Evolutionary conservation across 2,113 vertebrate genomes (phyloP), one percentile per base, ranked within the genome.

Genomic region (Capreolus pygargus): DNA sequence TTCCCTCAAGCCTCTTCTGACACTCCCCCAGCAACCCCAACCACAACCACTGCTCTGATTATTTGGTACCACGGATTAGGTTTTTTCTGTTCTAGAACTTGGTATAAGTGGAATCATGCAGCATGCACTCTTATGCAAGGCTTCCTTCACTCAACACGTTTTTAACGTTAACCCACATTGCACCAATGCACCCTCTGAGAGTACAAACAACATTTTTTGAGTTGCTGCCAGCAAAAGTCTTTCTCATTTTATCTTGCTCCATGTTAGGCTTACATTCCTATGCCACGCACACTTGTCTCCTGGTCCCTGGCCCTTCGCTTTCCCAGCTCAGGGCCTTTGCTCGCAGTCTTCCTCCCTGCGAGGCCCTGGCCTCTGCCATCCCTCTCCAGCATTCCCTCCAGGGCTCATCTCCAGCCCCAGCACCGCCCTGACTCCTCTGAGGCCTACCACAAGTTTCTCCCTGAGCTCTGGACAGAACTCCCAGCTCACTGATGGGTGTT

Each of bases 321-420:
- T 39, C 23, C 16, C 33, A 52, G 45, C 16, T 13, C 61, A 43
- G 9, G 45, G 19, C 33, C 45, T 79, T 84, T n/a, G 17, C 17
- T 74, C 5, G 0, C 7, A 2, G 15, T 23, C 11, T 47, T 10
- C 57, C n/a, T 50, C 7, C 7, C 30, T 19, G 4, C 11, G 21
- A 5, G 23, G 36, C n/a, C 28, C 28, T 33, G 25, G 15, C 25
- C 47, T 55, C 47, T 79, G 16, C 45, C 30, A 84, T 55, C 64
- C 4, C 2, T 43, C 19, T 28, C 15, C 9, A 28, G 45, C 5
- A 7, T 58, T 88, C 39, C 52, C 16, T 85, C 9, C 76, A 61
- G 36, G 60, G 27, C 2, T 74, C 58, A 64, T 52, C 17, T 54
- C 21, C 47, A 33, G 10, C 45, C 28, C 45, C 39, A 58, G 11